Percentiles rank a stretch among this genome's conserved stretches.
These are phyloP conservation scores for Ictalurus furcatus DNA, from an alignment of 2,113 vertebrate species.

Conservation along the genomic window DNA sequence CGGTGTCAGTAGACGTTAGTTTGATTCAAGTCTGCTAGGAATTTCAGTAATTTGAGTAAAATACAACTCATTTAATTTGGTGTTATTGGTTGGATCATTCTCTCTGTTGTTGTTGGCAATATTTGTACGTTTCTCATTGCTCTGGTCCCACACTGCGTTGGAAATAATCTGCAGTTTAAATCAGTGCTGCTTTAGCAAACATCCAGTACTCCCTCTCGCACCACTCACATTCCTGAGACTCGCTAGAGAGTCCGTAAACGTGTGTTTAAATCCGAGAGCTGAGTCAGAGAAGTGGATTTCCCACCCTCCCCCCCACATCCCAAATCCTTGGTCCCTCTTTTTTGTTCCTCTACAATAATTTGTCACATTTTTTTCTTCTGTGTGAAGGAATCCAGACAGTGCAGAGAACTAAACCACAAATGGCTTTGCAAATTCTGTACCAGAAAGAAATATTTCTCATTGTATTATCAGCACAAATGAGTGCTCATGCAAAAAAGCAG, in stretches of 20 bases:
- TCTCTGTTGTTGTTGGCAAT: background rate
- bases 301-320: slow-evolving; percentile 13
- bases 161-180: slow-evolving; percentile 52
- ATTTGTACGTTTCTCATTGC: background rate
- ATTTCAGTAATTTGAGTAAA: background rate
- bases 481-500: background rate
- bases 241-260: slow-evolving; percentile 26
- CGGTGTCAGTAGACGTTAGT: background rate
- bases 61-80: background rate
- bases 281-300: slow-evolving; percentile 43
- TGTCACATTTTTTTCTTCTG: slow-evolving; percentile 34
- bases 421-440: background rate
- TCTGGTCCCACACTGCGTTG: background rate
- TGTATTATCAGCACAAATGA: background rate
- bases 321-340: background rate
- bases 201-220: slow-evolving; percentile 46
- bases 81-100: background rate
- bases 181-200: slow-evolving; percentile 57
- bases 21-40: background rate
- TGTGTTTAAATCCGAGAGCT: slow-evolving; percentile 43
- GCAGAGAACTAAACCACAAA: slow-evolving; percentile 2
- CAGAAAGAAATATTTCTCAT: background rate
- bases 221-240: slow-evolving; percentile 25
- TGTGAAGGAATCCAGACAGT: slow-evolving; percentile 19
- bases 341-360: slow-evolving; percentile 32